Conservation (phyloP, 1,140 invertebrate species). For the Solenopsis fugax region DNA sequence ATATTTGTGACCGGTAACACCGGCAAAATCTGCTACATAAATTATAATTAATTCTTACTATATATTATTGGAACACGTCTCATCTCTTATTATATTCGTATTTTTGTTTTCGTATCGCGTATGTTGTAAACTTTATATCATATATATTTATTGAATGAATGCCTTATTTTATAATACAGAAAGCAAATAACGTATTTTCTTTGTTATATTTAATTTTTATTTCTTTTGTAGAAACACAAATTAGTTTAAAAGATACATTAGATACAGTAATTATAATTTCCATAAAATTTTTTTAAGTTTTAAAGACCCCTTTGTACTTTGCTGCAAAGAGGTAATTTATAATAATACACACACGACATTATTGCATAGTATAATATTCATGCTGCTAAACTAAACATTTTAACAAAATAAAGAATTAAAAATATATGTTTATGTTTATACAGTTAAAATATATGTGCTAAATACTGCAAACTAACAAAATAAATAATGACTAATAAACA, state of each 20-base stretch:
- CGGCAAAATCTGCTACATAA: background rate
- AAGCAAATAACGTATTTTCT: background rate
- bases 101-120: background rate
- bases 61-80: background rate
- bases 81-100: background rate
- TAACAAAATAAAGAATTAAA: background rate
- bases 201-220: background rate
- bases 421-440: background rate
- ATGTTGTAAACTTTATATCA: background rate
- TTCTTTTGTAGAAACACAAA: background rate
- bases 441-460: background rate
- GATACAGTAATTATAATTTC: constrained; percentile 15
- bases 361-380: background rate
- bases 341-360: background rate
- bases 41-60: constrained; percentile 9
- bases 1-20: background rate
- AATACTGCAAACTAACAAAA: background rate
- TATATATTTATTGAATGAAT: background rate
- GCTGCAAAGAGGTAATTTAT: background rate
- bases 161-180: background rate
- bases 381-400: background rate
- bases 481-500: too few species aligned
- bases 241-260: background rate
- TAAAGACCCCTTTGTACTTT: background rate
- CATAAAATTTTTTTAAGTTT: background rate